Percentiles rank a stretch among this genome's conserved stretches.
These are phyloP conservation scores for Tragulus kanchil DNA, from an alignment of 2,113 vertebrate species.

Conservation along the genomic window DNA sequence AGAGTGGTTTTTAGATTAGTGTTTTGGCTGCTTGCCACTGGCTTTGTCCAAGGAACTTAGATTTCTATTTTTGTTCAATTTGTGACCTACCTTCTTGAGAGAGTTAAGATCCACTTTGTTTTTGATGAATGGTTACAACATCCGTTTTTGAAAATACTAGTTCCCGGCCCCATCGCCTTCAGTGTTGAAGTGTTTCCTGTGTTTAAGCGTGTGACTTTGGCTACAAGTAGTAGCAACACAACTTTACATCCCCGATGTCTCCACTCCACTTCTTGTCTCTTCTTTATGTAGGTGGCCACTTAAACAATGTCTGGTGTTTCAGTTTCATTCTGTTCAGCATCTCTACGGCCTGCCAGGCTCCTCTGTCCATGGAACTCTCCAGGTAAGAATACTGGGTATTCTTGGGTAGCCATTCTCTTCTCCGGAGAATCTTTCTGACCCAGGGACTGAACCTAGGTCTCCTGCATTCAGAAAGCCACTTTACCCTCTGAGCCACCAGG, in stretches of 20 bases:
- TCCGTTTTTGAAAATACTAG: slow-evolving; percentile 27
- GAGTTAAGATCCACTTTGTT: slow-evolving; percentile 57
- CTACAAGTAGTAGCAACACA: neutral
- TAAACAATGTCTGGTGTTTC: neutral
- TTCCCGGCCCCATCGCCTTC: neutral
- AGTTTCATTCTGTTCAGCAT: neutral
- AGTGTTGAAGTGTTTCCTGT: neutral
- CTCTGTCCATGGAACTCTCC: neutral
- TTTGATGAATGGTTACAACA: slow-evolving; percentile 34
- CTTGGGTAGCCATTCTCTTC: neutral
- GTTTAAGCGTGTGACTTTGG: neutral
- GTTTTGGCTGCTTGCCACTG: slow-evolving; percentile 46
- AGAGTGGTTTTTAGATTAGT: slow-evolving; percentile 63
- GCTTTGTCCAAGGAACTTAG: slow-evolving; percentile 28
- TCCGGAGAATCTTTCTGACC: neutral
- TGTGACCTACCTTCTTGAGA: slow-evolving; percentile 63
- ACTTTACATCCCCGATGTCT: neutral
- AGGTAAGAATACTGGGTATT: neutral
- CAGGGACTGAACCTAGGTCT: neutral
- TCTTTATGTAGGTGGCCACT: neutral
- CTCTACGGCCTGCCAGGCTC: neutral
- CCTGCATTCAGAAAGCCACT: neutral
- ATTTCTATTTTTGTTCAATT: slow-evolving; percentile 63
- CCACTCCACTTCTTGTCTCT: neutral
- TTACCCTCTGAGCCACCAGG: neutral